A percentile compares a stretch with the other conserved stretches of the same genome.
These are phyloP conservation scores for Ellobius talpinus DNA, from an alignment of 2,113 vertebrate genomes.

Conservation along the genomic window DNA sequence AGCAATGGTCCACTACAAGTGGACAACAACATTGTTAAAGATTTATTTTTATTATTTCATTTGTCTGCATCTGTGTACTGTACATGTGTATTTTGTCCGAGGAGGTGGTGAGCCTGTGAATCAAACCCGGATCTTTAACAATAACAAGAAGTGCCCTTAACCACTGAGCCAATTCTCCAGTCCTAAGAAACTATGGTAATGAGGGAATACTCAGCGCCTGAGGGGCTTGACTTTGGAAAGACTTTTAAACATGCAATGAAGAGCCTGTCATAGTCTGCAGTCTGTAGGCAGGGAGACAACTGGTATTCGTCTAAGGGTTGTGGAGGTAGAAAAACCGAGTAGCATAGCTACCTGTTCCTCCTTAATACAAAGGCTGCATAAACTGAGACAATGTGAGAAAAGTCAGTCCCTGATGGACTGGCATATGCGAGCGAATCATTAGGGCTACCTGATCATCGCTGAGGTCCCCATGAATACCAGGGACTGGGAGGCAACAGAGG, in stretches of 20 bases:
- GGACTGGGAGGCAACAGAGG: not conserved
- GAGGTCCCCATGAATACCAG: too few relatives aligned
- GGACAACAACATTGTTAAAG: not conserved
- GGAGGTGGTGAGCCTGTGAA: not conserved
- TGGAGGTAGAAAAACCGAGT: not conserved
- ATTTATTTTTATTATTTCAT: not conserved
- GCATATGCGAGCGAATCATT: not conserved
- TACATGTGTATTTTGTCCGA: not conserved
- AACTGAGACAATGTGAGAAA: too few relatives aligned
- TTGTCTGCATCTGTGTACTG: not conserved
- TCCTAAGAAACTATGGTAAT: not conserved
- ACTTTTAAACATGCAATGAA: not conserved
- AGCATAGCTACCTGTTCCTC: not conserved
- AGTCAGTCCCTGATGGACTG: not conserved
- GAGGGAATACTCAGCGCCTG: not conserved
- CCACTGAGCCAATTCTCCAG: not conserved
- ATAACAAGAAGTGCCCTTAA: not conserved
- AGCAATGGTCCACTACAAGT: not conserved
- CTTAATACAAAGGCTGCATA: not conserved
- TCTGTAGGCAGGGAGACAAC: not conserved
- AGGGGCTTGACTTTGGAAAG: not conserved
- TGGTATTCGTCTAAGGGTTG: not conserved
- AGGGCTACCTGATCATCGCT: not conserved
- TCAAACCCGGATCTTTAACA: not conserved
- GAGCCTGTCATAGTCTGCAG: not conserved